phyloP scores from a whole-genome alignment of 1,140 invertebrate genomes.

The Drosophila ironensis region DNA sequence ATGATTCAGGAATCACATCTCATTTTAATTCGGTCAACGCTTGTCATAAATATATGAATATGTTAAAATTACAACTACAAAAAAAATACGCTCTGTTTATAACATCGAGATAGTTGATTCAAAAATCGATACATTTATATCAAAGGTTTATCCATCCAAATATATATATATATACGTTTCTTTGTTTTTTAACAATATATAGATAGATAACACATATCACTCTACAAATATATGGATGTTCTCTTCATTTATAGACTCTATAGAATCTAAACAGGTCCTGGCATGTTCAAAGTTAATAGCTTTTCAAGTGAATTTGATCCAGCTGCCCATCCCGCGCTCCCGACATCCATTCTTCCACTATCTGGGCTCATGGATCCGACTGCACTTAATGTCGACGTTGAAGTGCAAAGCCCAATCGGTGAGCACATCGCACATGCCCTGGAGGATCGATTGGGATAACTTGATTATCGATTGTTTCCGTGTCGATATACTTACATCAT shows the following conservation, averaged over 20 bases:
- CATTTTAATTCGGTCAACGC: too few species aligned
- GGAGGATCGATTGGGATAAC: too few species aligned
- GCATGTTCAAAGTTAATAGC: not conserved
- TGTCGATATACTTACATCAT: constrained; percentile 83
- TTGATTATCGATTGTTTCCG: not conserved
- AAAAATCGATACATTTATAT: not conserved
- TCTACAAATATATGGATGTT: too few species aligned
- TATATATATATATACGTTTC: too few species aligned
- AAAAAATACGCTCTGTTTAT: too few species aligned
- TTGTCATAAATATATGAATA: too few species aligned
- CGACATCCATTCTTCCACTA: too few species aligned
- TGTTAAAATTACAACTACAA: too few species aligned
- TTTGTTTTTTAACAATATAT: not conserved
- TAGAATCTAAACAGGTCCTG: not conserved
- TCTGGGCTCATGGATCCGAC: constrained; percentile 43
- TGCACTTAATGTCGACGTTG: constrained; percentile 75
- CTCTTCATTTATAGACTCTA: not conserved
- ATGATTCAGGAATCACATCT: too few species aligned
- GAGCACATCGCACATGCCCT: constrained; percentile 55
- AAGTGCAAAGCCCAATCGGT: constrained; percentile 69
- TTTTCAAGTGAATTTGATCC: not conserved
- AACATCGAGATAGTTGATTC: too few species aligned
- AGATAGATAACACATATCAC: not conserved
- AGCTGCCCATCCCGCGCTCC: too few species aligned
- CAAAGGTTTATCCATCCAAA: not conserved